Base-by-base conservation (phyloP, 2,113 vertebrate genomes). In the Cromileptes altivelis region DNA sequence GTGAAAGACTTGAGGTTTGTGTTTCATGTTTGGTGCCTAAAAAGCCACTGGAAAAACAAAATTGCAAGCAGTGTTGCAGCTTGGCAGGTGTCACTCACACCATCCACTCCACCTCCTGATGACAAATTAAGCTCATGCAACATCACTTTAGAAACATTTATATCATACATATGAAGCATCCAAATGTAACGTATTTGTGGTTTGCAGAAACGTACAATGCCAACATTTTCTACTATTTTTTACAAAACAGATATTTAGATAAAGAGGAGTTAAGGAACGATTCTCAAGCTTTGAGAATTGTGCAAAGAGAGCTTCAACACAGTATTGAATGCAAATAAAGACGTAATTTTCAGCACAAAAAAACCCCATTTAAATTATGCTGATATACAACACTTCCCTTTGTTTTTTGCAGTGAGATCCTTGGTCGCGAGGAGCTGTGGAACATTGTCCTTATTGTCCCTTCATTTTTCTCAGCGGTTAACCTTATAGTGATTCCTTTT, bases 381-480 rank as follows among this genome's bases (percentile, higher is more conserved):
- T 40, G 25, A 8, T 57, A 15, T 4, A 15, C 8, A 40, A 10
- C 17, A 37, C 10, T 72, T 23, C 1, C 4, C 53, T 67, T 40
- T 52, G 4, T 58, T 80, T 65, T 21, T 64, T 56, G 9, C 87
- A 96, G 96, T 75, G 95, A 95, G 86, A 57, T 96, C 64, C 89
- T 96, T 0, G 95, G 96, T 6, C 81, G 63, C 0, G 91, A 95
- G 76, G 82, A 94, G 2, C 75, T 83, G 33, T 96, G 96, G 96
- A 84, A 95, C 56, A 9, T 95, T n/a, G 58, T 95, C 50, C 92
- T 96, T 15, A 88, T 81, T 60, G 71, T 94, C 47, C 80, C 94
- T 9, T 72, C 82, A 0, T 69, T 85, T 78, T 91, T 96, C 60
- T 88, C 93, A 1, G 12, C 93, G 33, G 25, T 95, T 82, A 92